phyloP scores from a whole-genome alignment of 2,888 invertebrate species.

The Chrysolina haemoptera region DNA sequence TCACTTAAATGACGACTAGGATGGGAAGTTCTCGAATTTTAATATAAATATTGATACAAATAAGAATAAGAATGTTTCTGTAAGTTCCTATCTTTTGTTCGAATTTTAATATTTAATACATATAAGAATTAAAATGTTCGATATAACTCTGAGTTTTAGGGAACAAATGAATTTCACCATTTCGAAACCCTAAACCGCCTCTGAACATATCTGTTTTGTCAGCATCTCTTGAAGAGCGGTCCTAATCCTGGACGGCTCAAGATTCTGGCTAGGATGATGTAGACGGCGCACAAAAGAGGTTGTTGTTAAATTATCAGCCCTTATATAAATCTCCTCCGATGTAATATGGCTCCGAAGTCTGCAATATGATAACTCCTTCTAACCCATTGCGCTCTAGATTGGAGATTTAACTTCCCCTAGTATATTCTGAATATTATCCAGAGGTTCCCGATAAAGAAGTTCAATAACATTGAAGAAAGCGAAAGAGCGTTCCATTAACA shows the following conservation, averaged over 20 bases:
- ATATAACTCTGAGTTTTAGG: no score
- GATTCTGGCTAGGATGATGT: slow-evolving; percentile 53
- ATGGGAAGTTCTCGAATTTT: no score
- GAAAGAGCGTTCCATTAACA: no score
- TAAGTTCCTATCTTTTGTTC: no score
- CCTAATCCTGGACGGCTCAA: slow-evolving; percentile 54
- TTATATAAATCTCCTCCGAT: slow-evolving; percentile 54
- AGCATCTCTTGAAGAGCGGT: slow-evolving; percentile 51
- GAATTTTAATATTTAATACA: no score
- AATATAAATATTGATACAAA: no score
- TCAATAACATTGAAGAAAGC: no score
- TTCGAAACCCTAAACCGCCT: neutral
- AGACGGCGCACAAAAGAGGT: slow-evolving; percentile 55
- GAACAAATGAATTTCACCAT: neutral
- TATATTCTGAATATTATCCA: neutral
- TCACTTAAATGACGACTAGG: no score
- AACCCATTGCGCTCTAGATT: neutral
- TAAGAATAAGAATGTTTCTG: no score
- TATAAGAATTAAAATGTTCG: no score
- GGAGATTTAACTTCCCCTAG: neutral
- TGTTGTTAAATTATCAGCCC: slow-evolving; percentile 57
- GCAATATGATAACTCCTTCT: slow-evolving; percentile 8
- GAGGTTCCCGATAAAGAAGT: no score
- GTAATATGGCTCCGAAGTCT: slow-evolving; percentile 51
- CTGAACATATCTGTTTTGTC: slow-evolving; percentile 53